Percentiles rank a stretch among this genome's conserved stretches.
Conservation (phyloP, 2,113 vertebrate genomes). For the Aplodontia rufa region DNA sequence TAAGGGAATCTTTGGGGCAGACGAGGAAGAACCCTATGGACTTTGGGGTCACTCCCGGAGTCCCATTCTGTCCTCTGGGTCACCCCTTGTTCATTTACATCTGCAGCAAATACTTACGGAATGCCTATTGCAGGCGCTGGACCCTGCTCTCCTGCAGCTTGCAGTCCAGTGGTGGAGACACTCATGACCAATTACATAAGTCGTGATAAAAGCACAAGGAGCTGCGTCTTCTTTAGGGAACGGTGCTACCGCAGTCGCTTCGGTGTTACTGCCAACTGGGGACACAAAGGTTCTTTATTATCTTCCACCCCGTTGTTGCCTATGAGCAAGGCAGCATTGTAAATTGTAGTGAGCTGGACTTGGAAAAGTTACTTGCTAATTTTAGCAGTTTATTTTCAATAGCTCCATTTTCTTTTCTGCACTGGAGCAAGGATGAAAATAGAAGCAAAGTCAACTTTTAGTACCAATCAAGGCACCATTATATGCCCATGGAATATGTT, state of each 20-base stretch:
- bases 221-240: not conserved
- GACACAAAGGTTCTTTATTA: slow-evolving; percentile 51
- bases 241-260: not conserved
- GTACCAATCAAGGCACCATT: not conserved
- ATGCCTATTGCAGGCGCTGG: not conserved
- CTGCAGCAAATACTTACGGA: not conserved
- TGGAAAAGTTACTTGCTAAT: slow-evolving; percentile 31
- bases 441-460: not conserved
- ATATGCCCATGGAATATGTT: not conserved
- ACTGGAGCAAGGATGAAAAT: not conserved
- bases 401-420: not conserved
- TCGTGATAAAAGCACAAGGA: not conserved
- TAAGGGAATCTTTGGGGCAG: not conserved
- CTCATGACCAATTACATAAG: not conserved
- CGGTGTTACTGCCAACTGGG: not conserved
- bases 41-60: not conserved
- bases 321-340: not conserved
- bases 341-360: not conserved
- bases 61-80: rapidly evolving
- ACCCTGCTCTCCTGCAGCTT: not conserved
- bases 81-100: rapidly evolving
- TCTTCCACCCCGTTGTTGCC: not conserved
- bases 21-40: not conserved
- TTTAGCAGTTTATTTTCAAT: not conserved
- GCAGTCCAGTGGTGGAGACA: not conserved